A percentile compares a stretch with the other conserved stretches of the same genome.
Conservation (phyloP, 2,797 vertebrate species). For the Eospalax fontanierii region DNA sequence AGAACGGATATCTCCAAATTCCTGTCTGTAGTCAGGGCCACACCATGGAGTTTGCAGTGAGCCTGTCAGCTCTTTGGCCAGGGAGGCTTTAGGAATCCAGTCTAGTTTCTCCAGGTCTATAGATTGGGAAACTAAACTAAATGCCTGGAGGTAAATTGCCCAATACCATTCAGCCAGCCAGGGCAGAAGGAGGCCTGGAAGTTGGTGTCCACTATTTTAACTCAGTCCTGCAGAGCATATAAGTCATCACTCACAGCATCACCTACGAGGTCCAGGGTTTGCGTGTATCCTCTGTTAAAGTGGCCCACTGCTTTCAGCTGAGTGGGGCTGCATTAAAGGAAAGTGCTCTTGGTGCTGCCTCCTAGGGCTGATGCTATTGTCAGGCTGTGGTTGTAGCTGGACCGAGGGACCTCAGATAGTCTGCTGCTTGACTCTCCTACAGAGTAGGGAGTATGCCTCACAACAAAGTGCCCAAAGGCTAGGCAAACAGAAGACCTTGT, state of each 20-base stretch:
- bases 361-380: background rate
- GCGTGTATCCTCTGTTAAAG: background rate
- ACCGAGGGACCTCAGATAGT: background rate
- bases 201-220: background rate
- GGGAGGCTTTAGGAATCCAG: constrained; percentile 13
- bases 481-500: background rate
- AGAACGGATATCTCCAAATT: background rate
- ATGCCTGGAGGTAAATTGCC: background rate
- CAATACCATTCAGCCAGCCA: background rate
- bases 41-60: background rate
- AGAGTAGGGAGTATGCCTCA: background rate
- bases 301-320: background rate
- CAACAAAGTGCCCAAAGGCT: background rate
- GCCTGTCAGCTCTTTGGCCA: background rate
- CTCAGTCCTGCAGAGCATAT: background rate
- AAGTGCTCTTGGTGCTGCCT: background rate
- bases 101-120: background rate
- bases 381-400: background rate
- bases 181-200: background rate
- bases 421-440: background rate
- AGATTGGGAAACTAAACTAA: constrained; percentile 36
- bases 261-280: background rate
- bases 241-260: background rate
- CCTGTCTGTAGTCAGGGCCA: background rate
- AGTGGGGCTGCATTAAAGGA: background rate